phyloP scores from a whole-genome alignment of 2,888 invertebrate species.

The Rhagium mordax region DNA sequence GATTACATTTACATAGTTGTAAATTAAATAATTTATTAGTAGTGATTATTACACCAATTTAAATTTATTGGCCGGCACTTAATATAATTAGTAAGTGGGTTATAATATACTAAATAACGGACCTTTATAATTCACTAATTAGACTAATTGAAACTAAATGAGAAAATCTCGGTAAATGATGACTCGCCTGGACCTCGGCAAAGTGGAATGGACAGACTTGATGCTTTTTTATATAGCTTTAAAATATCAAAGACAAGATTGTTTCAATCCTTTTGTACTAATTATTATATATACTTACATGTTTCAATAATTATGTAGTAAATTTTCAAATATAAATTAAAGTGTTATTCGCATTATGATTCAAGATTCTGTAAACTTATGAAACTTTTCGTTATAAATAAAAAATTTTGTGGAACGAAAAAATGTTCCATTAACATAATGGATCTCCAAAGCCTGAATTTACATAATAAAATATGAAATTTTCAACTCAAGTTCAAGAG shows the following conservation, averaged over 20 bases:
- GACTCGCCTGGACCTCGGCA: background rate
- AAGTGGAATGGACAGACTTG: background rate
- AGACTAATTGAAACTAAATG: conserved; percentile 9
- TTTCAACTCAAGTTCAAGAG: conserved; percentile 13
- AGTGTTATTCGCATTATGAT: background rate
- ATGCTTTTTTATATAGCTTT: too few species aligned
- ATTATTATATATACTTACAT: background rate
- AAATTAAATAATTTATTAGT: background rate
- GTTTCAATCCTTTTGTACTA: too few species aligned
- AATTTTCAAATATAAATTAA: background rate
- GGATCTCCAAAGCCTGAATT: conserved; percentile 4
- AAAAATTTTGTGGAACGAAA: background rate
- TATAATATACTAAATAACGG: background rate
- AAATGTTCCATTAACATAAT: background rate
- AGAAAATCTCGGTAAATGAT: background rate
- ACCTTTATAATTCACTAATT: conserved; percentile 9
- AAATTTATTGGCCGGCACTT: conserved; percentile 3
- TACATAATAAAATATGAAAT: conserved; percentile 24
- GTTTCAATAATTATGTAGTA: background rate
- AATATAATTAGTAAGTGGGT: conserved; percentile 2
- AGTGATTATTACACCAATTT: background rate
- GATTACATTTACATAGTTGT: background rate
- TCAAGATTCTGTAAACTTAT: background rate
- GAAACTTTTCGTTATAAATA: background rate
- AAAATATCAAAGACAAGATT: too few species aligned